phyloP scores from a whole-genome alignment of 2,113 vertebrate genomes.

The Ceuthmochares aereus region DNA sequence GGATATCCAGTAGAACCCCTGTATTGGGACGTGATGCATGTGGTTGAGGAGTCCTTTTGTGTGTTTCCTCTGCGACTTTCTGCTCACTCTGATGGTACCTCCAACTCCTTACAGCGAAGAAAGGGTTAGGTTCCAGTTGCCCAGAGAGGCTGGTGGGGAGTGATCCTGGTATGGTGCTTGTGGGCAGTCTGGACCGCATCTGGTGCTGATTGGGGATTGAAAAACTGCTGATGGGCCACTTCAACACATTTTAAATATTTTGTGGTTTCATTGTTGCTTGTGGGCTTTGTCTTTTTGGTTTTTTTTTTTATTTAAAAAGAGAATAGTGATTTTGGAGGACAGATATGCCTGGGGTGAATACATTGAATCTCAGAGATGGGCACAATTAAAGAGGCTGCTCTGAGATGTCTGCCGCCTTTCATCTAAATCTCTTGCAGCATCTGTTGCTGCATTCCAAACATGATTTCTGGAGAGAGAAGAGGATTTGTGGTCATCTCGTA shows the following conservation, averaged over 20 bases:
- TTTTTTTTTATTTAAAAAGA: neutral
- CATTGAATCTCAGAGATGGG: neutral
- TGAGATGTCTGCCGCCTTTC: neutral
- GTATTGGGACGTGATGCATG: fast-evolving
- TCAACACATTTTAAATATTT: neutral
- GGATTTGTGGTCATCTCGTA: fast-evolving
- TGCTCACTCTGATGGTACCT: fast-evolving
- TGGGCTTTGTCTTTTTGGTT: neutral
- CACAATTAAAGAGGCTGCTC: neutral
- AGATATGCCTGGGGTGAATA: neutral
- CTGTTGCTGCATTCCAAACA: neutral
- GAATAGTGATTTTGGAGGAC: neutral
- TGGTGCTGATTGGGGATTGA: neutral
- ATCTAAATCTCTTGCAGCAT: neutral
- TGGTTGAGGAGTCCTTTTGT: neutral
- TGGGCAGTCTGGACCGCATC: neutral
- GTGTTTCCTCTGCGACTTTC: neutral
- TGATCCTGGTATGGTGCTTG: fast-evolving
- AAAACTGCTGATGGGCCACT: neutral
- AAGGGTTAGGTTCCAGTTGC: fast-evolving
- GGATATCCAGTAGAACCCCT: fast-evolving
- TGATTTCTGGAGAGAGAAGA: neutral
- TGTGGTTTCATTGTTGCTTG: neutral
- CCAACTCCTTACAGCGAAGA: neutral
- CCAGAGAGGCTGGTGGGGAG: neutral